Base-by-base conservation (phyloP, 2,888 invertebrate genomes). In the Ypsolopha scabrella region DNA sequence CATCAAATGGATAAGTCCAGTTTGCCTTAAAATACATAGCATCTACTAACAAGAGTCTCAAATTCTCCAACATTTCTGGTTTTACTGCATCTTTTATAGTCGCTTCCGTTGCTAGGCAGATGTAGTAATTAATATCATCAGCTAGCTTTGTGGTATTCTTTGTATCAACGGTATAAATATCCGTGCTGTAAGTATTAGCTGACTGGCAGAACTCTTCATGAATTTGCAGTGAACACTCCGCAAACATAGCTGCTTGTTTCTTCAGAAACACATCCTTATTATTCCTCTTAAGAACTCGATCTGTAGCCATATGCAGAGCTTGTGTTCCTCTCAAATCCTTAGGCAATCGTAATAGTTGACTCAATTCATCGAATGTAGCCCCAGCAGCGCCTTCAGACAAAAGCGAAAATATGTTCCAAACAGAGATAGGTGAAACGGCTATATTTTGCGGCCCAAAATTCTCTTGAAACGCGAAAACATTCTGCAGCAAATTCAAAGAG, bases 11-110 rank as follows among this genome's bases (percentile, higher is more conserved):
- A 41, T 80, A 69, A 51, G 88, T 88, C 93, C 93, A 94, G 55
- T 88, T 87, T 0, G 93, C 93, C 76, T 92, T 92, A 65, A 93
- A 93, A 65, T 87, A 92, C 11, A 93, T 72, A 0, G 91, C 90
- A 51, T 92, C 92, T 0, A 91, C 82, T 59, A 93, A 67, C 37
- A 93, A 86, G 68, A 93, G 78, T 51, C 87, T 65, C 14, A 85
- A 58, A 51, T 82, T 69, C 47, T 82, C 70, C 41, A 86, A 61
- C 24, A 70, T 62, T 34, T 72, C 88, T 14, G 87, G 69, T 39
- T 82, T 77, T 3, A 95, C 87, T 6, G 93, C 87, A 53, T 92
- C 83, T 0, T 86, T 75, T 39, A 96, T 93, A 56, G 90, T 88
- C 2, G 91, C 90, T 41, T 88, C 88, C 0, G 95, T 95, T 8